phyloP scores from a whole-genome alignment of 2,113 vertebrate genomes.

The Oceanodroma tethys region DNA sequence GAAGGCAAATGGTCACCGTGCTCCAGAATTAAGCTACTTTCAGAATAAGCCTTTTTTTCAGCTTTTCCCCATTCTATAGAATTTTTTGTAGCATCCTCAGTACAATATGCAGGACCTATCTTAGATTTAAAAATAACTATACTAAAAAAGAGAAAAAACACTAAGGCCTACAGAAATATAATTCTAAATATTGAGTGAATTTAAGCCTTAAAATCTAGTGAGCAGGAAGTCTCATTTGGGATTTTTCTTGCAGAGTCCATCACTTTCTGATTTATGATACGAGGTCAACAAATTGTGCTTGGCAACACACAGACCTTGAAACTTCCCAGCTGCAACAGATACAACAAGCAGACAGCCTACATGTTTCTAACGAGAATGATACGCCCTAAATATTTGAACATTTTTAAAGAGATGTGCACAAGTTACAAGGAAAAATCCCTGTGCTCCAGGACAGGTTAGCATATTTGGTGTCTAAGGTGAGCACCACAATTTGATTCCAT shows the following conservation, averaged over 20 bases:
- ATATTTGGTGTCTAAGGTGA: background rate
- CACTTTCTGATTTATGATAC: slow-evolving; percentile 48
- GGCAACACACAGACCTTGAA: slow-evolving; percentile 23
- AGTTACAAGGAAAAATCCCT: background rate
- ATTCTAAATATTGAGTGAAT: background rate
- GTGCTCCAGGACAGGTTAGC: background rate
- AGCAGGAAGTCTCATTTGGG: background rate
- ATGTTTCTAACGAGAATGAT: background rate
- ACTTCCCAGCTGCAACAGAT: slow-evolving; percentile 49
- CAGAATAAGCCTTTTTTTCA: background rate
- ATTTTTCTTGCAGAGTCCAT: background rate
- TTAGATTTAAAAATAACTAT: background rate
- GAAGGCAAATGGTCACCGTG: background rate
- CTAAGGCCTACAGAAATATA: background rate
- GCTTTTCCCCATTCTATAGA: background rate
- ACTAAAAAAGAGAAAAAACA: background rate
- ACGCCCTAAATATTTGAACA: background rate
- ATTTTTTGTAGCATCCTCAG: background rate
- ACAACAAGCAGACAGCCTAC: background rate
- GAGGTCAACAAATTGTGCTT: slow-evolving; percentile 24
- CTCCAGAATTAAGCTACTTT: background rate
- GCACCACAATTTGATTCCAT: background rate
- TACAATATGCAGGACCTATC: background rate
- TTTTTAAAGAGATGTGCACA: background rate
- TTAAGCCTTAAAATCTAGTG: background rate